Evolutionary conservation across 2,888 invertebrate species (phyloP), one percentile per base, ranked within the genome.

Genomic region (Eupithecia subumbrata): DNA sequence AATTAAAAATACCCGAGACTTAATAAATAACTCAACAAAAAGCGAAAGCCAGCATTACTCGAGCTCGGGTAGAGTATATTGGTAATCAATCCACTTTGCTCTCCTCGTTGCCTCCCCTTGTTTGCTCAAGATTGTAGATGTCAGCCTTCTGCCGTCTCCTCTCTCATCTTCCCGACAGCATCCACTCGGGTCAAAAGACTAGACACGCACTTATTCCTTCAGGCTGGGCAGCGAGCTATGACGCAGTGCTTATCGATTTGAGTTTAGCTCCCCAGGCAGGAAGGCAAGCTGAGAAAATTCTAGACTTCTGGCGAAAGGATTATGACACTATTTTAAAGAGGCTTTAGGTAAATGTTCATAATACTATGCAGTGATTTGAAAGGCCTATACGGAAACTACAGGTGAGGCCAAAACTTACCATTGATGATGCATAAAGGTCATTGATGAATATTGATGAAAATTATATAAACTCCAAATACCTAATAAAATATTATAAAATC

Each of bases 241-340:
- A 92, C 92, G 92, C 88, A 91, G 90, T 85, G 79, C 81, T 82
- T 90, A 92, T 92, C 85, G 91, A 92, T 92, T 90, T 66, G 66
- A 71, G 74, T 74, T 77, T 79, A 69, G 71, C 78, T 56, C 56
- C 56, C n/a, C 9, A 67, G 45, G 60, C 52, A 37, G 64, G 45
- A 45, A 64, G 37, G 68, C 68, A 45, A 63, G 22, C 73, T 66
- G 60, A 72, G 67, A 66, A 60, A 63, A 70, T 72, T 72, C 74
- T 72, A 70, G 74, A 63, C 71, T 71, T 43, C 14, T 37, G 34
- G n/a, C 52, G 40, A 22, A 22, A 56, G n/a, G 22, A 14, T 60
- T 22, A 56, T 22, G 5, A 8, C 52, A 52, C n/a, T n/a, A 56
- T 22, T 56, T 22, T 16, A 5, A 56, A 22, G 52, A 22, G 0